A percentile compares a stretch with the other conserved stretches of the same genome.
Conservation (phyloP, 1,140 invertebrate genomes). For the Sminthurides bifidus region DNA sequence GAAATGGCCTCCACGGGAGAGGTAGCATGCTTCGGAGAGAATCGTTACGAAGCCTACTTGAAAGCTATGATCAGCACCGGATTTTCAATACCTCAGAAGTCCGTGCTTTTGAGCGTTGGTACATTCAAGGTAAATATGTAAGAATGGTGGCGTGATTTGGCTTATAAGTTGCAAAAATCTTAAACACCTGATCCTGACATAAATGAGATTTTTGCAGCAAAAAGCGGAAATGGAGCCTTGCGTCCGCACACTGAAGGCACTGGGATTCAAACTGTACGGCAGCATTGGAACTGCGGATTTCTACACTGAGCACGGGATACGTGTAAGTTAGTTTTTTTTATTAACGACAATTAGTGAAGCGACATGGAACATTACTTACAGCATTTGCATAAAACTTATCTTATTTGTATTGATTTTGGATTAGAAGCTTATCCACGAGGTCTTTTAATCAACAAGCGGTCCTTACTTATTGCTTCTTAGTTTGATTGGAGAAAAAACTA, state of each 20-base stretch:
- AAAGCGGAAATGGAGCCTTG: constrained; percentile 77
- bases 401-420: too few species aligned
- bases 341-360: too few species aligned
- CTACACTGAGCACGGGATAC: constrained; percentile 82
- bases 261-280: constrained; percentile 92
- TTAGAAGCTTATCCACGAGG: too few species aligned
- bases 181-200: constrained; percentile 1
- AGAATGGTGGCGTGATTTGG: too few species aligned
- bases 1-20: constrained; percentile 97
- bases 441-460: too few species aligned
- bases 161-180: too few species aligned
- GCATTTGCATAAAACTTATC: too few species aligned
- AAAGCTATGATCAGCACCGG: constrained; percentile 97
- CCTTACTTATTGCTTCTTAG: too few species aligned
- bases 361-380: too few species aligned
- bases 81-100: constrained; percentile 85
- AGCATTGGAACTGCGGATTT: constrained; percentile 97
- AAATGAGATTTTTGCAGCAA: constrained; percentile 53
- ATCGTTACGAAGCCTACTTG: constrained; percentile 93
- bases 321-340: constrained; percentile 50
- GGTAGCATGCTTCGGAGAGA: constrained; percentile 98
- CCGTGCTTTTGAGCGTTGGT: constrained; percentile 90
- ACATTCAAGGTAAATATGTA: constrained; percentile 67
- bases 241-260: constrained; percentile 63
- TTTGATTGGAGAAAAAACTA: too few species aligned